Conservation (phyloP, 2,888 invertebrate genomes). For the Euplagia quadripunctaria region DNA sequence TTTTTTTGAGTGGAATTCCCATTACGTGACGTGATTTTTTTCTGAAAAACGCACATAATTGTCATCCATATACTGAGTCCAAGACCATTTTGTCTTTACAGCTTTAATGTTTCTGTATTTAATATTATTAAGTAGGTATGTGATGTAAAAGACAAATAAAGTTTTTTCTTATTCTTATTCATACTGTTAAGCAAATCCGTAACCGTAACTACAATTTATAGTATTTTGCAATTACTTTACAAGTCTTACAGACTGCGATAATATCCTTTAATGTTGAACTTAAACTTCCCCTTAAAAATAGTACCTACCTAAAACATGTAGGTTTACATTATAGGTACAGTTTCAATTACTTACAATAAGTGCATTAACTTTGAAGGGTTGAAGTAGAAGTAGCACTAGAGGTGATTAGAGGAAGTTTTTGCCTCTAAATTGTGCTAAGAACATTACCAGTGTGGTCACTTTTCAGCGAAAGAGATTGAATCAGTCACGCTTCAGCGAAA, state of each 20-base stretch:
- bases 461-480: background rate
- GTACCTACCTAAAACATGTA: background rate
- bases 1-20: too few relatives aligned
- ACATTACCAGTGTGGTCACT: background rate
- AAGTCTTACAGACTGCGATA: background rate
- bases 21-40: too few relatives aligned
- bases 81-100: too few relatives aligned
- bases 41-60: too few relatives aligned
- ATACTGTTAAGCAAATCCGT: too few relatives aligned
- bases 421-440: background rate
- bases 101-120: too few relatives aligned
- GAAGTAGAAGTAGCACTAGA: background rate
- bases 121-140: too few relatives aligned
- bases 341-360: background rate
- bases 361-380: background rate
- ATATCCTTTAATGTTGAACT: background rate
- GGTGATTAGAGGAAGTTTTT: background rate
- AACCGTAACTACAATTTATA: too few relatives aligned
- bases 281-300: background rate
- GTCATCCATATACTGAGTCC: too few relatives aligned
- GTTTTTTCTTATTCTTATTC: too few relatives aligned
- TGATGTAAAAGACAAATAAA: too few relatives aligned
- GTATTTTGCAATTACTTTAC: too few relatives aligned
- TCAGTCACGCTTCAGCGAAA: background rate
- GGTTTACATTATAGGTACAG: background rate